Percentiles rank a stretch among this genome's conserved stretches.
Conservation (phyloP, 2,888 invertebrate species). For the Stegana nigrithorax region DNA sequence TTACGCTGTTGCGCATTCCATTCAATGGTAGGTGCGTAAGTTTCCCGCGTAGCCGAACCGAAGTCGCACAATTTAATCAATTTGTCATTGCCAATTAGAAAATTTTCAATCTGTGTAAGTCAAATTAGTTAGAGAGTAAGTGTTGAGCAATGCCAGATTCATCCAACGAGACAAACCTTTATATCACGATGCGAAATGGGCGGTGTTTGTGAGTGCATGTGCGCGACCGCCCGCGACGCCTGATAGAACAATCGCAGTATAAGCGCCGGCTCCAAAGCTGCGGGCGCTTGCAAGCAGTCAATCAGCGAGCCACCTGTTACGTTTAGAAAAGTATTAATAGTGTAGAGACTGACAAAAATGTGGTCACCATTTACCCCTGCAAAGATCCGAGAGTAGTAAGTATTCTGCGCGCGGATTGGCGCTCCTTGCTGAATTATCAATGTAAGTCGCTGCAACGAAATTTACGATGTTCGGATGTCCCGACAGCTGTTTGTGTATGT, state of each 20-base stretch:
- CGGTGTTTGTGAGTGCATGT: constrained; percentile 91
- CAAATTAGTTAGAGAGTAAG: neutral
- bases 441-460: constrained; percentile 83
- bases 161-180: constrained; percentile 75
- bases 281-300: constrained; percentile 60
- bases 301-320: constrained; percentile 64
- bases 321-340: too few species aligned
- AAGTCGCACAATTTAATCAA: constrained; percentile 96
- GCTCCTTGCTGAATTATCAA: constrained; percentile 76
- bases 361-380: constrained; percentile 81
- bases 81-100: constrained; percentile 87
- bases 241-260: constrained; percentile 91
- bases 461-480: constrained; percentile 93
- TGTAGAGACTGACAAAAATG: too few species aligned
- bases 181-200: constrained; percentile 96
- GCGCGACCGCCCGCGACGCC: constrained; percentile 88
- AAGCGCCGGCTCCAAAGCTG: constrained; percentile 70
- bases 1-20: constrained; percentile 95
- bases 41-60: constrained; percentile 91
- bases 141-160: neutral
- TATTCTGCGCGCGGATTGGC: constrained; percentile 90
- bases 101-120: constrained; percentile 82
- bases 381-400: constrained; percentile 91
- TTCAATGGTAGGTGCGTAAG: constrained; percentile 83
- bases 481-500: constrained; percentile 85